Conservation (phyloP, 1,140 invertebrate genomes). For the Leucophenga varia region DNA sequence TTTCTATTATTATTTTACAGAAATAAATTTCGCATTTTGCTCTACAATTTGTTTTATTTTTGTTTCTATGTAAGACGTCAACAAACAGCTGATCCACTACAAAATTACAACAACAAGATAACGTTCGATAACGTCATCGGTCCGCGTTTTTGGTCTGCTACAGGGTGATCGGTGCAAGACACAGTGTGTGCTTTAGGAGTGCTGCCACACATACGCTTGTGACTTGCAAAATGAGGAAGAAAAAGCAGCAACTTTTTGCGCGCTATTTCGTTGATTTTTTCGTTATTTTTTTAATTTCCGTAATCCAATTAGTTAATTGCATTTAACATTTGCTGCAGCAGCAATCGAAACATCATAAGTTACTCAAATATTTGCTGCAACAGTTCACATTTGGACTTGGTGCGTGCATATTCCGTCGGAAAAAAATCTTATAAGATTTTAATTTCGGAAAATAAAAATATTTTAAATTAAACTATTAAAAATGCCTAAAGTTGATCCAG, state of each 20-base stretch:
- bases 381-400: constrained; percentile 26
- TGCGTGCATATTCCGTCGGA: background rate
- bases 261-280: background rate
- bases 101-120: no score
- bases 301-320: constrained; percentile 55
- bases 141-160: no score
- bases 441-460: background rate
- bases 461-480: background rate
- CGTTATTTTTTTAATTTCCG: constrained; percentile 14
- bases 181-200: no score
- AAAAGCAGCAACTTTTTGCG: no score
- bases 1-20: background rate
- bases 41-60: constrained; percentile 22
- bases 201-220: constrained; percentile 6
- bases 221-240: no score
- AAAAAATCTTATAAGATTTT: background rate
- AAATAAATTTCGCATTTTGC: background rate
- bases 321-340: constrained; percentile 25
- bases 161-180: no score
- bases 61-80: constrained; percentile 15
- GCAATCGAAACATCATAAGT: constrained; percentile 30
- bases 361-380: constrained; percentile 23
- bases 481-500: constrained; percentile 75
- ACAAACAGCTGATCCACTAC: constrained; percentile 32
- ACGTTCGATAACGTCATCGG: no score